These are phyloP conservation scores for Scarus forsteni DNA, from an alignment of 2,797 vertebrate genomes.

Conservation along the genomic window DNA sequence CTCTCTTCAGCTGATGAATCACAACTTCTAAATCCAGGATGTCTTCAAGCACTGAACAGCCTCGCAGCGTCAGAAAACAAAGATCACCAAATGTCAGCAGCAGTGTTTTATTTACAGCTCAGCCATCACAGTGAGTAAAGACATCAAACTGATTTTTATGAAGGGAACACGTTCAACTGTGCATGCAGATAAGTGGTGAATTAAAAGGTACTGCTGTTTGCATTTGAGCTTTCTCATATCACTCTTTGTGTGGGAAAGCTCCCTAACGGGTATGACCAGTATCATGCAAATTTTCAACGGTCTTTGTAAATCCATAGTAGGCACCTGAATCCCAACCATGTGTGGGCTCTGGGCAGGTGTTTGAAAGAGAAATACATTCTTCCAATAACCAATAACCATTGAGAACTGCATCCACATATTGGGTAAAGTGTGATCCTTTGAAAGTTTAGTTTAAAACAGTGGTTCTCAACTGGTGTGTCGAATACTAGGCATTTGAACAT, in stretches of 20 bases:
- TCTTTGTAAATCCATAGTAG: conserved; percentile 7
- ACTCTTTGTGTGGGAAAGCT: conserved; percentile 21
- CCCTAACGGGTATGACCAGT: conserved; percentile 47
- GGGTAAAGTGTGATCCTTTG: too few relatives aligned
- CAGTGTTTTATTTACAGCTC: conserved; percentile 83
- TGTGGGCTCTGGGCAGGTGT: not conserved
- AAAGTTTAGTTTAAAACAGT: too few relatives aligned
- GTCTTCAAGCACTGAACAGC: conserved; percentile 77
- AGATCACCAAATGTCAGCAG: conserved; percentile 83
- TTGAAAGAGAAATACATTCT: too few relatives aligned
- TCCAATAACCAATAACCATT: too few relatives aligned
- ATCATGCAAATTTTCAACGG: conserved; percentile 73
- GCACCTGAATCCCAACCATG: not conserved
- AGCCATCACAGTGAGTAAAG: conserved; percentile 85
- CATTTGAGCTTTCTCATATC: conserved; percentile 15
- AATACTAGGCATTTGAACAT: too few relatives aligned
- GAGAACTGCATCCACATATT: too few relatives aligned
- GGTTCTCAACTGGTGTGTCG: too few relatives aligned
- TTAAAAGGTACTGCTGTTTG: conserved; percentile 27
- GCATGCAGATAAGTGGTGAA: conserved; percentile 5
- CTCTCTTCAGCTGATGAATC: conserved; percentile 75
- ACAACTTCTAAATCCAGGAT: conserved; percentile 69
- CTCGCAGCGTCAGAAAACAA: conserved; percentile 82
- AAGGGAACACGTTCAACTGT: not conserved
- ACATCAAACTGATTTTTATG: conserved; percentile 18